Evolutionary conservation across 2,888 invertebrate genomes (phyloP), one percentile per base, ranked within the genome.

Genomic region (Cetonia aurata): DNA sequence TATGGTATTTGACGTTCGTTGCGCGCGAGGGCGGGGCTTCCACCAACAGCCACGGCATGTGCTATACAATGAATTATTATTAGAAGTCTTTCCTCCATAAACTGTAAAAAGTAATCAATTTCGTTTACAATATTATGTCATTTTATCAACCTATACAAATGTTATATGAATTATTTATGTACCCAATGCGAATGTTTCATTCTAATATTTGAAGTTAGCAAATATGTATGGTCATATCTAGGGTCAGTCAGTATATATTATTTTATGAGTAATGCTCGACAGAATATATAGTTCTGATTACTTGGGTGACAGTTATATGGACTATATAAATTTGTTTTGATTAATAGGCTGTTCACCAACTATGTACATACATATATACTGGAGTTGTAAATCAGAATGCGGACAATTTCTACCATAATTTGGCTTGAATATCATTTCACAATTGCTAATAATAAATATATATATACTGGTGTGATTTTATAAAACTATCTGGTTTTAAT

Each of bases 291-390:
- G 41, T 17, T 19, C n/a, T 57, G 33, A 44, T 19, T 57, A 57
- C 57, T 57, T 44, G 10, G 19, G 12, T 19, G 57, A 57, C 57
- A 57, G 57, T 41, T 57, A 42, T 57, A 57, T 19, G 57, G 44
- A 57, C 12, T n/a, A 44, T 19, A 57, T 57, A 57, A 57, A 42
- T 57, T 57, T 42, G 19, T 41, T 57, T 42, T 42, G 19, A 33
- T 19, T 57, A 57, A 57, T 42, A 19, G 12, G 9, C 42, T 1
- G 12, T 57, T 25, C 8, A 42, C 41, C 19, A 57, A 42, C 37
- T 8, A 37, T 42, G 19, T 57, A n/a, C n/a, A n/a, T n/a, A n/a
- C n/a, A n/a, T n/a, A n/a, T n/a, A n/a, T n/a, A 57, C 41, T 0
- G 17, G 17, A 19, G 57, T 42, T 10, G 12, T 42, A 57, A 57